Percentiles rank a stretch among this genome's conserved stretches.
Conservation (phyloP, 2,113 vertebrate genomes). For the Silurus asotus region DNA sequence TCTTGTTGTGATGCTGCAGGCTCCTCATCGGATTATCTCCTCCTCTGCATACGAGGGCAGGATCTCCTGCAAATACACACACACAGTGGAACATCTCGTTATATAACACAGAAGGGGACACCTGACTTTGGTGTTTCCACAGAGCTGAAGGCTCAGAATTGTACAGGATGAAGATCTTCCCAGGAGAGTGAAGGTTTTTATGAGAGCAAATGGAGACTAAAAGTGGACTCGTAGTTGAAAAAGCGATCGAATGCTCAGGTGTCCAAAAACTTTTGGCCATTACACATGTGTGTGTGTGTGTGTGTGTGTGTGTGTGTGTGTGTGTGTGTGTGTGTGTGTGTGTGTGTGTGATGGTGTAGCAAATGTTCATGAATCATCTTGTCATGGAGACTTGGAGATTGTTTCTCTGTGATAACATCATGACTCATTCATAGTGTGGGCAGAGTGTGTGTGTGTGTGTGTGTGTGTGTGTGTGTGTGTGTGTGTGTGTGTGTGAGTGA, state of each 20-base stretch:
- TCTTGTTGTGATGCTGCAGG: constrained; percentile 35
- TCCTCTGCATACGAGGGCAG: constrained; percentile 18
- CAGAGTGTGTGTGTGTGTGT: background rate
- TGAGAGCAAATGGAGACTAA: too few species aligned
- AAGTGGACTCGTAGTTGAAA: too few species aligned
- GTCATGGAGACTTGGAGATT: constrained; percentile 10
- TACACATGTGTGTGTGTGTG: too few species aligned
- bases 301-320: too few species aligned
- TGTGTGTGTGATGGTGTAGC: too few species aligned
- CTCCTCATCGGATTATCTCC: constrained; percentile 62
- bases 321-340: too few species aligned
- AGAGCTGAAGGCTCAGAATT: too few species aligned
- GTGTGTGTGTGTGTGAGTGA: background rate
- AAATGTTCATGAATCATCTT: constrained; percentile 19
- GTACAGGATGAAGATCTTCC: too few species aligned
- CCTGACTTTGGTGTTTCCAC: too few species aligned
- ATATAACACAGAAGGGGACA: background rate
- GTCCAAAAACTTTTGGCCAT: too few species aligned
- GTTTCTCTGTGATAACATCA: constrained; percentile 30
- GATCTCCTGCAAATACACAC: constrained; percentile 39
- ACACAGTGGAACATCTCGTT: background rate
- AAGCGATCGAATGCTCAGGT: too few species aligned
- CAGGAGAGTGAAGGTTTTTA: too few species aligned
- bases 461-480: background rate
- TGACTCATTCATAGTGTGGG: constrained; percentile 33